phyloP scores from a whole-genome alignment of 2,113 vertebrate genomes.

The Rhabdomys dilectus region DNA sequence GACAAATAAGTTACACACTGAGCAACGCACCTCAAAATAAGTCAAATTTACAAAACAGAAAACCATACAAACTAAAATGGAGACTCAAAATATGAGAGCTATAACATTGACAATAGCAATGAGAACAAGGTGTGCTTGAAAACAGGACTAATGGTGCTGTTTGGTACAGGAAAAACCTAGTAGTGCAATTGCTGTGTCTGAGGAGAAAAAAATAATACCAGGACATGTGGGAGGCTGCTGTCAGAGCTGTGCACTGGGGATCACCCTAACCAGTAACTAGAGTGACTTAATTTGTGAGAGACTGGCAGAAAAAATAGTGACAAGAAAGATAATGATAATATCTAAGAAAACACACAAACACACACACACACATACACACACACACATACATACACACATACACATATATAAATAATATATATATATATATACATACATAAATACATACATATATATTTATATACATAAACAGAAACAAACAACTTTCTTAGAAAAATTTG shows the following conservation, averaged over 20 bases:
- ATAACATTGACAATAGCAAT: not conserved
- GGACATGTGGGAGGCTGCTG: fast-evolving
- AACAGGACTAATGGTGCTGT: not conserved
- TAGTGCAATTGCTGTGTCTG: not conserved
- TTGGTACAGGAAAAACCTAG: not conserved
- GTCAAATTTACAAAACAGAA: not conserved
- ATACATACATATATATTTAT: not conserved
- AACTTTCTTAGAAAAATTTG: not conserved
- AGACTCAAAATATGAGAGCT: not conserved
- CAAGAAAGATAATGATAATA: not conserved
- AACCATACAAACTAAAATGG: not conserved
- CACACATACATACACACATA: not conserved
- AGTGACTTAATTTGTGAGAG: not conserved
- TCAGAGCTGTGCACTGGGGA: not conserved
- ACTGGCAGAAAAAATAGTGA: not conserved
- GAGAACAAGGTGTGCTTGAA: not conserved
- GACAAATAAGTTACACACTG: not conserved
- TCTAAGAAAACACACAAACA: not conserved
- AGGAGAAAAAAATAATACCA: not conserved
- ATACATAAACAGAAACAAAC: not conserved
- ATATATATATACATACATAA: not conserved
- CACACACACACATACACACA: no score
- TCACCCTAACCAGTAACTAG: not conserved
- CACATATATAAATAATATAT: no score
- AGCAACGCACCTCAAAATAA: not conserved